These are phyloP conservation scores for Dinothrombium tinctorium DNA, from an alignment of 1,140 invertebrate species.

Conservation along the genomic window DNA sequence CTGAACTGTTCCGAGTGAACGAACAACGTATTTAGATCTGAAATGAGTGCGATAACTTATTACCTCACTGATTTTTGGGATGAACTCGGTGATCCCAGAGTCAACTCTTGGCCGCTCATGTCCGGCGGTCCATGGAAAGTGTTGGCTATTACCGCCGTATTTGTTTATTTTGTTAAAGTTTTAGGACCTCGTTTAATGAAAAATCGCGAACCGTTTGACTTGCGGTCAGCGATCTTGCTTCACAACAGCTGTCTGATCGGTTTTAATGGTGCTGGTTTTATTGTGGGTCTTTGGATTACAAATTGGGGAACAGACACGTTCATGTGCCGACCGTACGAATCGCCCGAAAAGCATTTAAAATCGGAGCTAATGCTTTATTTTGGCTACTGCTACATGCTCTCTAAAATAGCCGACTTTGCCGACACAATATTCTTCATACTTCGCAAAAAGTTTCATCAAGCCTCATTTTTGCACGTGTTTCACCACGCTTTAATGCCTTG, in stretches of 20 bases:
- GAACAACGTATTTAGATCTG: too few relatives aligned
- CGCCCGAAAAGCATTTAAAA: background rate
- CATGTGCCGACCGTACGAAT: background rate
- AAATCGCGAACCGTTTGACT: constrained; percentile 21
- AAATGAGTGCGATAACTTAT: constrained; percentile 1
- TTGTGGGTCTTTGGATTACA: background rate
- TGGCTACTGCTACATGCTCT: constrained; percentile 25
- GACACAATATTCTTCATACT: constrained; percentile 26
- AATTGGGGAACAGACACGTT: background rate
- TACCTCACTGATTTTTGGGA: background rate
- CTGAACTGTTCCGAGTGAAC: too few relatives aligned
- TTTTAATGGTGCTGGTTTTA: background rate
- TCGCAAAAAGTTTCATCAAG: constrained; percentile 25
- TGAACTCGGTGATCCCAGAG: background rate
- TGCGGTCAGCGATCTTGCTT: constrained; percentile 20
- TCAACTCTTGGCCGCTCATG: background rate
- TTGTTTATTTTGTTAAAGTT: constrained; percentile 14
- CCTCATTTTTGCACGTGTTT: constrained; percentile 26
- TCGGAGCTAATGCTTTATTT: background rate
- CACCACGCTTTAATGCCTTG: constrained; percentile 21
- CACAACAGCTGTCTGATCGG: constrained; percentile 18
- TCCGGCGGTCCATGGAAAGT: constrained; percentile 54
- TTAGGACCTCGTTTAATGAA: constrained; percentile 23
- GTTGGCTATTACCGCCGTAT: constrained; percentile 11
- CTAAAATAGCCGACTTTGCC: constrained; percentile 24